A percentile compares a stretch with the other conserved stretches of the same genome.
Evolutionary conservation across 2,888 invertebrate genomes (phyloP).

Genomic region (Drosophila austrosaltans): DNA sequence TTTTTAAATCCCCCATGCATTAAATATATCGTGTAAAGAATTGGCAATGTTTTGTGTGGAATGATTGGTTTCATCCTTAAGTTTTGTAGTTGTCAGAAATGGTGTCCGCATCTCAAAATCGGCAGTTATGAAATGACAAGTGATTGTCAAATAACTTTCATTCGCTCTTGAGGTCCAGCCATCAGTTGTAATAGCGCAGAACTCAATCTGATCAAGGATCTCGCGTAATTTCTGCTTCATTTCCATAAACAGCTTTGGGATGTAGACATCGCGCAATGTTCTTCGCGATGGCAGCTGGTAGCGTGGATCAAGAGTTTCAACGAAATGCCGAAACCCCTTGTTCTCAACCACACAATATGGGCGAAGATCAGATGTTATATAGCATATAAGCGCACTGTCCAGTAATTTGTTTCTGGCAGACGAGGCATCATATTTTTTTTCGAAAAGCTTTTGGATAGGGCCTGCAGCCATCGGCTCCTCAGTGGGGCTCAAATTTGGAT

Average conservation of each 20-base stretch:
- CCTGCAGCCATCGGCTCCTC: conserved; percentile 1
- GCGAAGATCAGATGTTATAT: no score
- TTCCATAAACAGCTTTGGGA: no score
- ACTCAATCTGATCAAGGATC: no score
- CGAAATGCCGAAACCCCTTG: no score
- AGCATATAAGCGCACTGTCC: background rate
- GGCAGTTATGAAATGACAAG: conserved; percentile 1
- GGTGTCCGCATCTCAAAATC: background rate
- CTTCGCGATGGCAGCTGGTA: no score
- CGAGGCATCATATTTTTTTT: conserved; percentile 1
- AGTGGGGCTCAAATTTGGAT: background rate
- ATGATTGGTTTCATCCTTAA: conserved; percentile 1
- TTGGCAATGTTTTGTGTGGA: no score
- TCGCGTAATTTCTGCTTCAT: no score
- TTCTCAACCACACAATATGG: no score
- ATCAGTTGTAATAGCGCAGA: no score
- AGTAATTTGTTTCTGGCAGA: background rate
- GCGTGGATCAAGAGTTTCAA: no score
- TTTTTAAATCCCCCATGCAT: background rate
- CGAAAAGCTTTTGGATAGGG: conserved; percentile 1
- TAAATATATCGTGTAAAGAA: background rate
- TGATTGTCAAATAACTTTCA: background rate
- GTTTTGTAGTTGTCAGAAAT: background rate
- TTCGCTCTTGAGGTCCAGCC: no score
- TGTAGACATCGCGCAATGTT: no score